These are phyloP conservation scores for Zoanthus sociatus DNA, from an alignment of 92 coral and sea anemone genomes.

Conservation along the genomic window DNA sequence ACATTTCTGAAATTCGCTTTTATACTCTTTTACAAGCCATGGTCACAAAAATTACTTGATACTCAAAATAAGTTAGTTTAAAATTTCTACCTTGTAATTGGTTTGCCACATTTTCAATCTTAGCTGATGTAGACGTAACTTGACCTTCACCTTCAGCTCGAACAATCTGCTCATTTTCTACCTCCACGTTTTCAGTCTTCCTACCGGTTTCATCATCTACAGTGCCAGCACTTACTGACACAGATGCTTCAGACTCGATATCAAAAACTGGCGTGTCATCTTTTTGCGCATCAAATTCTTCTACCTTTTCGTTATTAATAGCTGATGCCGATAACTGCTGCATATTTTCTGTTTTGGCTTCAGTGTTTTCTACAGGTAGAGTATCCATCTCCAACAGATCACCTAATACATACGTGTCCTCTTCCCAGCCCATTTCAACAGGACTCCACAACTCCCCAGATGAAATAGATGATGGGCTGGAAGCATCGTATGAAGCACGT, in stretches of 20 bases:
- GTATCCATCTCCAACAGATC: not conserved
- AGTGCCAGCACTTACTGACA: not conserved
- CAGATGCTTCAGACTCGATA: not conserved
- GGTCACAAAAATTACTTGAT: too few relatives aligned
- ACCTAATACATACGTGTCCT: not conserved
- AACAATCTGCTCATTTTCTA: not conserved
- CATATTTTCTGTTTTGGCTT: not conserved
- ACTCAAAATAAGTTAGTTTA: not conserved
- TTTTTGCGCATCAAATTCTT: not conserved
- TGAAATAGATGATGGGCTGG: constrained; percentile 20
- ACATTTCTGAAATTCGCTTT: too few relatives aligned
- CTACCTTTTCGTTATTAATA: not conserved
- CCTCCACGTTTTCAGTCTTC: too few relatives aligned
- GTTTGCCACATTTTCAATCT: not conserved
- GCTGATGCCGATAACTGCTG: not conserved
- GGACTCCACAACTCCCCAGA: constrained; percentile 40
- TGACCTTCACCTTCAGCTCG: not conserved
- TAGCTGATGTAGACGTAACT: constrained; percentile 7
- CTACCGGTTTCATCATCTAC: not conserved
- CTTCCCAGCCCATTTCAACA: not conserved
- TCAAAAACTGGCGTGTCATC: not conserved
- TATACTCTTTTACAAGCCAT: too few relatives aligned
- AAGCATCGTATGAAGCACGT: not conserved
- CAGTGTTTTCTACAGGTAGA: not conserved
- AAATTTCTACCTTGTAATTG: constrained; percentile 10